Base-by-base conservation (phyloP, 1,140 invertebrate genomes). In the Drosophila willistoni region DNA sequence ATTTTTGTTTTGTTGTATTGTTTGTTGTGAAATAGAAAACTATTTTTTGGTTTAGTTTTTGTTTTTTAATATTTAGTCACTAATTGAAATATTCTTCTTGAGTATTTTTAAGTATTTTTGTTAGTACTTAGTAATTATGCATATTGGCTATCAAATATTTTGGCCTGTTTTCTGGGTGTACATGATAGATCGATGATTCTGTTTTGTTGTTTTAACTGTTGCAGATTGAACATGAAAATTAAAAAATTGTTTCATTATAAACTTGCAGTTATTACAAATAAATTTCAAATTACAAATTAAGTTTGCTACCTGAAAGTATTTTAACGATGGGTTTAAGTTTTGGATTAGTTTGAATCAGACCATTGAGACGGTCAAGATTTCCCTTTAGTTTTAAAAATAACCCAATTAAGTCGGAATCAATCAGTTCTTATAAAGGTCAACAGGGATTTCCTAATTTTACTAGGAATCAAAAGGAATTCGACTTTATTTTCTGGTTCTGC, bases 101-200 rank as follows among this genome's bases (percentile, higher is more conserved):
- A 75, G 75, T 82, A 22, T 51, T 51, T 47, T 9, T 47, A 47
- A 47, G 44, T 78, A 81, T 85, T 77, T 44, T 36, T 39, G 10
- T 59, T 76, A 81, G 61, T 34, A 64, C 25, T 66, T 42, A 68
- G 63, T 70, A 61, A 72, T 42, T 75, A 71, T 61, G 66, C 41
- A 73, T 79, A 80, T 80, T 83, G 75, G 83, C 84, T 87, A 87
- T 80, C 84, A 87, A 62, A 87, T 87, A 87, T 71, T 85, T 87
- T 87, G 83, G 83, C 84, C 73, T 77, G 60, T 73, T 69, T 59
- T 60, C 29, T 62, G 39, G 60, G 82, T 72, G 42, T 60, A 39
- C 22, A 54, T 44, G 73, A 76, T 82, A 65, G 65, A 82, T 82
- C 71, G 77, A 84, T 85, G 71, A 64, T 75, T 70, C 51, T 67